Evolutionary conservation across 2,113 vertebrate species (phyloP).

Genomic region (Solenodon paradoxus): DNA sequence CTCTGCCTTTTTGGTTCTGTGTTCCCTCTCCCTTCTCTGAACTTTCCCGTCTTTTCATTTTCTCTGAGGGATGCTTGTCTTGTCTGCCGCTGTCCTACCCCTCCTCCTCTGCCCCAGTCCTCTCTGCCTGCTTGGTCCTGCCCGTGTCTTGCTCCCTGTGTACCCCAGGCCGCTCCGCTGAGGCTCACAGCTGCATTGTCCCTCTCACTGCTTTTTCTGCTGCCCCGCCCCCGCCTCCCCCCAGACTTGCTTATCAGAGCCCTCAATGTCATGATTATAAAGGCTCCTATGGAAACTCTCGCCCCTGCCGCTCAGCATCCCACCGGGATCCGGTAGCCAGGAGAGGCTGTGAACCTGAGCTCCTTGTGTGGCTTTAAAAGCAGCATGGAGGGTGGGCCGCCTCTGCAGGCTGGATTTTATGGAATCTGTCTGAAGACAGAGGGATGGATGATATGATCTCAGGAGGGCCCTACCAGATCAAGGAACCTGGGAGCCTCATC

Average conservation of each 20-base stretch:
- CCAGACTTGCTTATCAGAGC: background rate
- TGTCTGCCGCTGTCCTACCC: no score
- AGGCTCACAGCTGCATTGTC: background rate
- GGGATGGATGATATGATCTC: constrained; percentile 48
- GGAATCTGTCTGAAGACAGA: constrained; percentile 10
- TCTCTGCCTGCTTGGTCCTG: no score
- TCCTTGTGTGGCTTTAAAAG: background rate
- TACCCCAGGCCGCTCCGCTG: background rate
- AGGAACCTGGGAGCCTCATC: background rate
- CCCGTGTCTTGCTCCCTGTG: background rate
- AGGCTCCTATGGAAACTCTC: background rate
- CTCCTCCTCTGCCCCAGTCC: no score
- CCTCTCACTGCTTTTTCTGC: background rate
- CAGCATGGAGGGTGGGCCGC: background rate
- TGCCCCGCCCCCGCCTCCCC: background rate
- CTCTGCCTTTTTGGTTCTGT: background rate
- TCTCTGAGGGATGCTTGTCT: no score
- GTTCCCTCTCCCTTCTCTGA: background rate
- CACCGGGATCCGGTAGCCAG: background rate
- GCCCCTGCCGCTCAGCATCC: background rate
- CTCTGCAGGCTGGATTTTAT: background rate
- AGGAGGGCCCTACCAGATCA: constrained; percentile 5
- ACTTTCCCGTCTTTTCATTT: no score
- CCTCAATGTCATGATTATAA: background rate
- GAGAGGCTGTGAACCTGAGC: background rate